Base-by-base conservation (phyloP, 2,113 vertebrate species). In the Cynoglossus semilaevis region DNA sequence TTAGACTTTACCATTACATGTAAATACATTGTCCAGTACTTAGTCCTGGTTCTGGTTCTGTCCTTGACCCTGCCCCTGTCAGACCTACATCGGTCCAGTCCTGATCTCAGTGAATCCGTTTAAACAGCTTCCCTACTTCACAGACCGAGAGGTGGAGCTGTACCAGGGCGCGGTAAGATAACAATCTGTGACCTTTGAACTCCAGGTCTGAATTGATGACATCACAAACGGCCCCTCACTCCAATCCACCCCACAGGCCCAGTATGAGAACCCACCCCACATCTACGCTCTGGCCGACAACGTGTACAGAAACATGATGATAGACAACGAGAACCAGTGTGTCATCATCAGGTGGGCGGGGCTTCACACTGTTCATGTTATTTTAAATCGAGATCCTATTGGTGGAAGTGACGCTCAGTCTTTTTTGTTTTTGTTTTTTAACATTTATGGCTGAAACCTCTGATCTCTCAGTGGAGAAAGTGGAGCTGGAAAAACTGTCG, bases 291-390 rank as follows among this genome's bases (percentile, higher is more conserved):
- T 93, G 81, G 91, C 92, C 4, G 92, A 93, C 58, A 87, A 83
- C 77, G 80, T 93, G 88, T 93, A 93, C 83, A 87, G 92, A 13
- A 93, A 93, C 85, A 93, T 93, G 92, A 88, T 93, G 89, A 93
- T 93, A 4, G 92, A 93, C 57, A 62, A 18, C 0, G 92, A 93
- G 87, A 93, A 93, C 67, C 92, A 93, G 71, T 93, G 92, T 63
- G 92, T 92, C 70, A 93, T 93, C 61, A 93, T 93, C 86, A 93
- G 92, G 92, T 93, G 56, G 77, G 74, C 13, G 38, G 52, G 43
- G n/a, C 38, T 5, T 41, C 9, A 1, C 2, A 41, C 12, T 13
- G 12, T 12, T 41, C 4, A 41, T 9, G 1, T 41, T 29, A 6
- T 29, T 29, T 29, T 29, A 4, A 29, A 29, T 29, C 22, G n/a